Conservation (phyloP, 2,797 vertebrate species). For the Staurois parvus region DNA sequence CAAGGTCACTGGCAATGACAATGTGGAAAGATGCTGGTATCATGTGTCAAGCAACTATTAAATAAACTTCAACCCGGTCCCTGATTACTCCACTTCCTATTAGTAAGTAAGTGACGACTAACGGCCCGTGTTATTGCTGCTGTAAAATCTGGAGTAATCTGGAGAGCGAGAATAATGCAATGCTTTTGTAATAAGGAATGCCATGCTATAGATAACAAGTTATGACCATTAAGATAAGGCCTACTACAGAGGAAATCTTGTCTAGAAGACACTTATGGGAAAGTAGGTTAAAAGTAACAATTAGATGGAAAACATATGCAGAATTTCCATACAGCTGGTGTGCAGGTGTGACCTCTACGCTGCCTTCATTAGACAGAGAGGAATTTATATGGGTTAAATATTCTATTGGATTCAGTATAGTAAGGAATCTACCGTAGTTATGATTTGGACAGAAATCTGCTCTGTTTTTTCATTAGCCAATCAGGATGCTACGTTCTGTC, state of each 20-base stretch:
- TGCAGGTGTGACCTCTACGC: neutral
- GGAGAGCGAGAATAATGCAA: neutral
- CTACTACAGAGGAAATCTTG: neutral
- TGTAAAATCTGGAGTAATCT: neutral
- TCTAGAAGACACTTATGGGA: neutral
- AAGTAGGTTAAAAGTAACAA: constrained; percentile 5
- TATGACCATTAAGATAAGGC: neutral
- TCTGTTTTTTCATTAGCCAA: too few species aligned
- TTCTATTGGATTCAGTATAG: neutral
- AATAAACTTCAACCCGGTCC: neutral
- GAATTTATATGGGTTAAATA: too few species aligned
- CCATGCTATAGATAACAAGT: neutral
- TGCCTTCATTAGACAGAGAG: neutral
- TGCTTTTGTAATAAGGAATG: neutral
- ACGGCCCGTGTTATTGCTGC: neutral
- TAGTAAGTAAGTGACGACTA: neutral
- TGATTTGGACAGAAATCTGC: too few species aligned
- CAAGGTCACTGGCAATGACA: too few species aligned
- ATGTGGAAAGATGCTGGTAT: neutral
- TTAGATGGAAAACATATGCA: neutral
- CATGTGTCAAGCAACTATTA: neutral
- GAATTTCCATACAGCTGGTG: neutral
- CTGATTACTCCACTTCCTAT: neutral
- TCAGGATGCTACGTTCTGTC: too few species aligned
- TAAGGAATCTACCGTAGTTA: neutral